Evolutionary conservation across 2,888 invertebrate genomes (phyloP), one percentile per base, ranked within the genome.

Genomic region (Abrostola tripartita): DNA sequence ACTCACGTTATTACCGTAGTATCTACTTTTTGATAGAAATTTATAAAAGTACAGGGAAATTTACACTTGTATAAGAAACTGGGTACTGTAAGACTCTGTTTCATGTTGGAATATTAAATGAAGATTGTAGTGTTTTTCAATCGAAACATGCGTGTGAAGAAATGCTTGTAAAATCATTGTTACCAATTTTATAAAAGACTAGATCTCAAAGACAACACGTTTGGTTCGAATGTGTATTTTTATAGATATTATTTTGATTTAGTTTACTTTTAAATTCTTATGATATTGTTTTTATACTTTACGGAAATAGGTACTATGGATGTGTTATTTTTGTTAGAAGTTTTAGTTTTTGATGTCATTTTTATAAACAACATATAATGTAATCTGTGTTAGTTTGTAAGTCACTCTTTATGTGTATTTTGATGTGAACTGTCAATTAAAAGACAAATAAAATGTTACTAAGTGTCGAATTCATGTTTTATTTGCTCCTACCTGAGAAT

Each of bases 341-440:
- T 66, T 78, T 78, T 67, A 64, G 52, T 71, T 77, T 77, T 75
- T 66, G 63, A 73, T 68, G 54, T 52, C 64, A 63, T 70, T 71
- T 71, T 55, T 66, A 52, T 65, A 68, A 72, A 69, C 65, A 69
- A 64, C 56, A 49, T 68, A 7, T 50, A 47, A 50, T 63, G 37
- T 66, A 64, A 62, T 69, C 42, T 64, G 52, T 75, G 66, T 75
- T 75, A 73, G 70, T 61, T 52, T 44, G 49, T 75, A 76, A 79
- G 73, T 73, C 56, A 69, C 59, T 81, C 58, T 81, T 59, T 61
- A 52, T 60, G 53, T 62, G 52, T 74, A 68, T 76, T 55, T 71
- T 65, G 52, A 55, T 78, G 72, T 78, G 64, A 65, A 65, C 55
- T 79, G 72, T 85, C 83, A 83, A 85, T 85, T 84, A 81, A 79